Evolutionary conservation across 1,140 invertebrate species (phyloP), one percentile per base, ranked within the genome.

Genomic region (Onthophagus taurus): DNA sequence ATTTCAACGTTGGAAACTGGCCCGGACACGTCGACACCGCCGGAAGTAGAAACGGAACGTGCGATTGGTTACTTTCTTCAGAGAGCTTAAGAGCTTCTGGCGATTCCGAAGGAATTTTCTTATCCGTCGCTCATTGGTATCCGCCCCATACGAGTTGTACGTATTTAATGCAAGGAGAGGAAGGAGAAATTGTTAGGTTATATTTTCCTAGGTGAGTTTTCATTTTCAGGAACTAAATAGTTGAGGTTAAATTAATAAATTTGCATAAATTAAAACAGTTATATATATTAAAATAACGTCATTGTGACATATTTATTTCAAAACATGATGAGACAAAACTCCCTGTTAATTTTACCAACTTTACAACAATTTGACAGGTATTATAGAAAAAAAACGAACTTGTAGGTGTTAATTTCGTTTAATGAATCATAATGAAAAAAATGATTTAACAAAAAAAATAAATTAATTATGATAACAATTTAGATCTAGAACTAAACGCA

Each of bases 1-100:
- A 91, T 61, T 92, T 93, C 70, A 91, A 90, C 66, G 88, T 91
- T 14, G 88, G 87, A 34, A 90, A 89, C 63, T 90, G 86, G 86
- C 87, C 88, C 1, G 88, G 87, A 2, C 85, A 90, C 59, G 85
- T 89, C 39, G 85, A 92, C 52, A 86, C 85, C 0, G 81, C 83
- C 1, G 87, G 87, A 0, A 82, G 81, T 2, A 78, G 80, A 48
- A 87, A 89, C 44, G 86, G 83, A 4, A 85, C 82, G 24, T 91
- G 88, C 61, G 83, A 89, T 61, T 91, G 87, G 87, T 65, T 87
- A 11, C 69, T 91, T 11, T 88, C 82, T 39, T 86, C 83, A 42
- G 81, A 88, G 49, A 80, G 83, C 3, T 66, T 92, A 1, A 75
- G 76, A 57, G 74, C 75, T 17, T 79, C 75, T 18, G 83, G 83